These are phyloP conservation scores for Burhinus oedicnemus DNA, from an alignment of 2,113 vertebrate species.

Conservation along the genomic window DNA sequence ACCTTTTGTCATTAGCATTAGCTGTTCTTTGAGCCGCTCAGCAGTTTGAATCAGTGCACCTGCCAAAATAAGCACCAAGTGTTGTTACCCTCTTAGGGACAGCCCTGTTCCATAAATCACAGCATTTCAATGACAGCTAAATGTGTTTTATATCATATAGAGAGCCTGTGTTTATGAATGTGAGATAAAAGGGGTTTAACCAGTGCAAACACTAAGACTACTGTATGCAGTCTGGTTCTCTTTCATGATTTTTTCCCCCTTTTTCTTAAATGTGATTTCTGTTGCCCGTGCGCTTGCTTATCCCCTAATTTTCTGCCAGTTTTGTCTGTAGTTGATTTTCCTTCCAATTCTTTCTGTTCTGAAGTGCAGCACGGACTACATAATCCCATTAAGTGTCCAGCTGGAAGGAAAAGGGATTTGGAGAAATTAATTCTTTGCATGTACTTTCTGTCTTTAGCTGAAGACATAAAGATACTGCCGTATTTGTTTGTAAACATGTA, in stretches of 20 bases:
- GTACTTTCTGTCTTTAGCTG: background rate
- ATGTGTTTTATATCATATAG: conserved; percentile 72
- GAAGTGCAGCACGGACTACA: background rate
- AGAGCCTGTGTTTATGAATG: conserved; percentile 74
- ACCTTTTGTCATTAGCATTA: conserved; percentile 76
- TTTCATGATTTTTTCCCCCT: background rate
- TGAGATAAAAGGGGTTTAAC: conserved; percentile 73
- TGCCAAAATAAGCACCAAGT: conserved; percentile 81
- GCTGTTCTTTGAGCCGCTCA: conserved; percentile 61
- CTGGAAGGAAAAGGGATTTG: background rate
- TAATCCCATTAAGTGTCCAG: background rate
- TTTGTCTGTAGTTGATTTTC: background rate
- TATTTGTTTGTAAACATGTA: fast-evolving
- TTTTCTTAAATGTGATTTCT: background rate
- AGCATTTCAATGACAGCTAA: conserved; percentile 67
- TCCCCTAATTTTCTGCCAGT: background rate
- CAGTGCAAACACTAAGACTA: conserved; percentile 68
- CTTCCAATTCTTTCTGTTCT: background rate
- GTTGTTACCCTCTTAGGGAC: conserved; percentile 75
- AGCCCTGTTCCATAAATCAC: conserved; percentile 70
- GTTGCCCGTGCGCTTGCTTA: background rate
- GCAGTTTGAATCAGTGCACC: conserved; percentile 74
- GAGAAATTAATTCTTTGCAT: background rate
- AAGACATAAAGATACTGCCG: background rate
- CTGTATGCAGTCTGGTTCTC: conserved; percentile 59